Conservation (phyloP, 2,113 vertebrate genomes). For the Pardalotus punctatus region DNA sequence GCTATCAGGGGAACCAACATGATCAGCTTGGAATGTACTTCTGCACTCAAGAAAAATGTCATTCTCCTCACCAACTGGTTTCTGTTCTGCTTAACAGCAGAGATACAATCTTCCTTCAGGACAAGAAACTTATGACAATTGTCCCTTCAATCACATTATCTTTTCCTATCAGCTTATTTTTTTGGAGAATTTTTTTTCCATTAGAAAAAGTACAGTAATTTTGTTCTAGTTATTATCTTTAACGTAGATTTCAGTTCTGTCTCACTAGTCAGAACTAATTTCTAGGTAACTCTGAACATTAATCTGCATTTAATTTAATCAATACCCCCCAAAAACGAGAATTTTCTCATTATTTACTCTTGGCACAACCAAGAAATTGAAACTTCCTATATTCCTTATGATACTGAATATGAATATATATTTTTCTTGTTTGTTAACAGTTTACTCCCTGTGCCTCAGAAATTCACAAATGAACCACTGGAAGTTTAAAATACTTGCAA, state of each 20-base stretch:
- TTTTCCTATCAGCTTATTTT: not conserved
- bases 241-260: not conserved
- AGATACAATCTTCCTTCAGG: not conserved
- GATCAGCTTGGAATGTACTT: not conserved
- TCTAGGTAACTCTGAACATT: not conserved
- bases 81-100: not conserved
- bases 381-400: not conserved
- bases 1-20: not conserved
- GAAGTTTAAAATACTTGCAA: not conserved
- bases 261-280: not conserved
- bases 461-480: not conserved
- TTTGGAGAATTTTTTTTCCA: not conserved
- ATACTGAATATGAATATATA: not conserved
- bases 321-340: fast-evolving
- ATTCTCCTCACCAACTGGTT: not conserved
- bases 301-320: not conserved
- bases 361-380: not conserved
- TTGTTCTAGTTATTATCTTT: not conserved
- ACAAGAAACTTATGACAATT: fast-evolving
- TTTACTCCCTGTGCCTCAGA: not conserved
- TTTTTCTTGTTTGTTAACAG: not conserved
- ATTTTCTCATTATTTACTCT: not conserved
- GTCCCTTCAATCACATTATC: not conserved
- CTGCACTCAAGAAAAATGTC: not conserved
- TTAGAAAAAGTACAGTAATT: not conserved